Evolutionary conservation across 2,888 invertebrate genomes (phyloP).

Genomic region (Lasioglossum figueresi): DNA sequence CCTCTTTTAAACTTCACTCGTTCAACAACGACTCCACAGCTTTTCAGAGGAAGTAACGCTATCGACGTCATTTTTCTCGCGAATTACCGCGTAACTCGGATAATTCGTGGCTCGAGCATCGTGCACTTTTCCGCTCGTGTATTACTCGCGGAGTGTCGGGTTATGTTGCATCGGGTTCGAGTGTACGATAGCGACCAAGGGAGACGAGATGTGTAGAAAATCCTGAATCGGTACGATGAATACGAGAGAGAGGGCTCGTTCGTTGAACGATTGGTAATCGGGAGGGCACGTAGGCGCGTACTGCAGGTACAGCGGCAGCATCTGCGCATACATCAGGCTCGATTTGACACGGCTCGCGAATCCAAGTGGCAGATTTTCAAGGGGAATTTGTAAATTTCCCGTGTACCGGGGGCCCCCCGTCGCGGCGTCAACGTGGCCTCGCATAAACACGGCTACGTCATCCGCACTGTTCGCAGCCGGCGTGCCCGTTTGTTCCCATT

Average conservation of each 20-base stretch:
- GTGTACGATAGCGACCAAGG: constrained; percentile 3
- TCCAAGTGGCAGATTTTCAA: constrained; percentile 72
- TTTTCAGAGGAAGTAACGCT: background rate
- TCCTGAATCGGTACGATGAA: constrained; percentile 52
- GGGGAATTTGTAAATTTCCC: constrained; percentile 76
- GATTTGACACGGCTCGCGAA: constrained; percentile 67
- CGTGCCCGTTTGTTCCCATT: constrained; percentile 78
- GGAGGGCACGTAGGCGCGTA: constrained; percentile 57
- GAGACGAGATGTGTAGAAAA: constrained; percentile 56
- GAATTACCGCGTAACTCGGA: background rate
- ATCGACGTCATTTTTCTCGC: background rate
- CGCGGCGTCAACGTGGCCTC: constrained; percentile 63
- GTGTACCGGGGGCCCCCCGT: constrained; percentile 50
- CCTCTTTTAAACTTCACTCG: background rate
- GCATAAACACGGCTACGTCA: constrained; percentile 72
- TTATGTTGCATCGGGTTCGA: background rate
- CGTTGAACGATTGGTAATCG: constrained; percentile 64
- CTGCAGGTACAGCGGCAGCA: constrained; percentile 70
- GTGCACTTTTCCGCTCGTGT: background rate
- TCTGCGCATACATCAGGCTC: constrained; percentile 75
- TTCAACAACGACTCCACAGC: background rate
- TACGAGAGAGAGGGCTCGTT: constrained; percentile 31
- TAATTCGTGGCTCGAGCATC: background rate
- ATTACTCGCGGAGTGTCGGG: constrained; percentile 10
- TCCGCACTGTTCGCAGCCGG: constrained; percentile 67